Base-by-base conservation (phyloP, 2,797 vertebrate genomes). In the Tolypeutes matacus region DNA sequence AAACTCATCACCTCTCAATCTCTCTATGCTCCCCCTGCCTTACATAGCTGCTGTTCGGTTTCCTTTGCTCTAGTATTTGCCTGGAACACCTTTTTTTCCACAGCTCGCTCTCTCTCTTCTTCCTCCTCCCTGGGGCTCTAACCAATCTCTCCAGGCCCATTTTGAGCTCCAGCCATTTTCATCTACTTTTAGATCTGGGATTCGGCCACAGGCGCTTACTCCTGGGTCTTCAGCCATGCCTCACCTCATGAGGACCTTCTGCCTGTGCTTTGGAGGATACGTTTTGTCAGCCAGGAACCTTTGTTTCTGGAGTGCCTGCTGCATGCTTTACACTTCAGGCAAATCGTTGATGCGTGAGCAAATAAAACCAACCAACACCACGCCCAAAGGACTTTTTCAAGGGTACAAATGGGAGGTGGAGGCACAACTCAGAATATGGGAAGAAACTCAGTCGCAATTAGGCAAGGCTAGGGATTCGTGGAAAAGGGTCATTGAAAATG, bases 401-500 rank as follows among this genome's bases (percentile, higher is more conserved):
- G 21, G 23, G n/a, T 94, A 42, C 17, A 60, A 39, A 64, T 62
- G 34, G 82, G 60, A 92, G 39, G 56, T 14, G 31, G 14, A 78
- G 10, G 3, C 9, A 27, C 58, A 5, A 51, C 27, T 73, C 49
- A 31, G 67, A 70, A 51, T 4, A 36, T 81, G 31, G 39, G 31
- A 82, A 36, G 60, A 96, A 81, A 75, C 36, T 65, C 70, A 39
- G 7, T 25, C 91, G 76, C 85, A 96, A 82, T 58, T 13, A 60
- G 10, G 8, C 39, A 69, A 49, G 13, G 23, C 77, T 2, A 31
- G 51, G 58, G 39, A 42, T 34, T 5, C 82, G 21, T 14, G 13
- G 23, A 86, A n/a, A 31, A 93, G 31, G 36, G 53, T 25, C n/a
- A 64, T 27, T 60, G 53, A 51, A 85, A 65, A 89, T 11, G 34